Base-by-base conservation (phyloP, 2,797 vertebrate genomes). In the Lacerta viridis region DNA sequence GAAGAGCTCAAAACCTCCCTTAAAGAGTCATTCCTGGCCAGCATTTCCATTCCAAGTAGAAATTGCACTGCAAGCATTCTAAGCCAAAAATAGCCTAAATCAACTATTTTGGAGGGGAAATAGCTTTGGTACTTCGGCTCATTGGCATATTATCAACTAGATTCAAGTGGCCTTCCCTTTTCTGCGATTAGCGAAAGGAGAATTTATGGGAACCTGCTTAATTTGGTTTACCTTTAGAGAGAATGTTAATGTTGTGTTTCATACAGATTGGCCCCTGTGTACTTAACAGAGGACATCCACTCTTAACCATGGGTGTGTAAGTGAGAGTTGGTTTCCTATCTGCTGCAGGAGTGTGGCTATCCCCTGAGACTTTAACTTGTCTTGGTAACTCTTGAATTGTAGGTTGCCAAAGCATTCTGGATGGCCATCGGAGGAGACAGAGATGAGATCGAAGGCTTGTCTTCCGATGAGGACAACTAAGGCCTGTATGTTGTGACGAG, bases 351-450 rank as follows among this genome's bases (percentile, higher is more conserved):
- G 2, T 29, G 68, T 33, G 43, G 74, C 11, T 15, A 8, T 78
- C 68, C 18, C 59, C 20, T 15, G 8, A 27, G 0, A 5, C 11
- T 90, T 15, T 71, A 75, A 81, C 76, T 75, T 74, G 8, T 83
- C 83, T 81, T 33, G 39, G n/a, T 86, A 7, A 33, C 10, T 17
- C 79, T 89, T 84, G 29, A 46, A 6, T 68, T 71, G 4, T 90
- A 99, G 99, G 99, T 99, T 90, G 98, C 99, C 92, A 99, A 99
- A 96, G 99, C 99, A 0, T 99, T 99, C 97, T 99, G 99, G 99
- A 99, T 98, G 98, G 99, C 99, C 0, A 99, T 99, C 15, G 98
- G 99, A 78, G 99, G 99, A 39, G 99, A 99, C 95, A 97, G 98
- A 90, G 99, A 99, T 88, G 99, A 99, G 95, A 98, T 99, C 15